Percentiles rank a stretch among this genome's conserved stretches.
These are phyloP conservation scores for Parazoanthus darwini DNA, from an alignment of 92 coral and sea anemone species.

Conservation along the genomic window DNA sequence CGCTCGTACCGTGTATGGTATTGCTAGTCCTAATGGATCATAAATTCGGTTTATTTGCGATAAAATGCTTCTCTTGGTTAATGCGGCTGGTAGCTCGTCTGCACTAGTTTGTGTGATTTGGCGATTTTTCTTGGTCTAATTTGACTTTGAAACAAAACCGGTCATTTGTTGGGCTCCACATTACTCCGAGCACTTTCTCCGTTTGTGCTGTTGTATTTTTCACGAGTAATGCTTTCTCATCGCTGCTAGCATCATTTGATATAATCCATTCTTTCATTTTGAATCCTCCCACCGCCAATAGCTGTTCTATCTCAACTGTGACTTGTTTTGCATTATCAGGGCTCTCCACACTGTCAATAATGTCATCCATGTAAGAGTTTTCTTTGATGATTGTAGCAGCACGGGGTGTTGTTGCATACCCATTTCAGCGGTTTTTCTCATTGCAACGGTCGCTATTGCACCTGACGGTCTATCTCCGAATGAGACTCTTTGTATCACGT, in stretches of 20 bases:
- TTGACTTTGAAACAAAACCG: slow-evolving; percentile 34
- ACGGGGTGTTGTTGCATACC: slow-evolving; percentile 5
- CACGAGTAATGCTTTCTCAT: slow-evolving; percentile 12
- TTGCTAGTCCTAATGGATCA: slow-evolving; percentile 53
- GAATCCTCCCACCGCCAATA: slow-evolving; percentile 47
- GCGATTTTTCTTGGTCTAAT: slow-evolving; percentile 43
- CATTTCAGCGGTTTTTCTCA: slow-evolving; percentile 38
- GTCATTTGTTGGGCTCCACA: slow-evolving; percentile 42
- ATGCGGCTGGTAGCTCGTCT: slow-evolving; percentile 5
- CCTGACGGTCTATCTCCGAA: slow-evolving; percentile 47
- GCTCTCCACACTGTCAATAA: slow-evolving; percentile 35
- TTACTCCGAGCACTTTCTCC: slow-evolving; percentile 42
- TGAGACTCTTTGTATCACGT: slow-evolving; percentile 49
- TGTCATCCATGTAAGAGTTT: slow-evolving; percentile 11
- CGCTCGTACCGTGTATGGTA: slow-evolving; percentile 55
- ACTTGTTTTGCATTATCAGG: slow-evolving; percentile 23
- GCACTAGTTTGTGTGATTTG: not conserved
- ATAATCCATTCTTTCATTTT: slow-evolving; percentile 51
- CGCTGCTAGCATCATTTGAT: slow-evolving; percentile 10
- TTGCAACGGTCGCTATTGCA: slow-evolving; percentile 39
- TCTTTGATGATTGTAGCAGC: not conserved
- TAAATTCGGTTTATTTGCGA: slow-evolving; percentile 56
- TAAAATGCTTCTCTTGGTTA: slow-evolving; percentile 43
- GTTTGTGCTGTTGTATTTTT: slow-evolving; percentile 6
- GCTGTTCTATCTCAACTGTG: slow-evolving; percentile 37